A percentile compares a stretch with the other conserved stretches of the same genome.
These are phyloP conservation scores for Orius insidiosus DNA, from an alignment of 1,140 invertebrate genomes.

Conservation along the genomic window DNA sequence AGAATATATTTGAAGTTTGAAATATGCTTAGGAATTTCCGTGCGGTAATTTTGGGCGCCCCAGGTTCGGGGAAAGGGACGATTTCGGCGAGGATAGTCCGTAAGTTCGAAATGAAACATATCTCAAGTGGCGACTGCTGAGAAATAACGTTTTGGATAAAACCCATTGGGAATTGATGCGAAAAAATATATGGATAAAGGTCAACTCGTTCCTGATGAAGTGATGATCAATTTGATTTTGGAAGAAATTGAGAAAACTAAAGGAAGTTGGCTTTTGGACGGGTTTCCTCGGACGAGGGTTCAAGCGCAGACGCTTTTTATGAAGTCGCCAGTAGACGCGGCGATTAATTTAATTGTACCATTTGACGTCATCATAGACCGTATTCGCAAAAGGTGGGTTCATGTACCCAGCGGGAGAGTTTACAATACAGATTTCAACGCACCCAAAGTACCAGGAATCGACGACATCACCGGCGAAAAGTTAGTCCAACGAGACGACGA, in stretches of 20 bases:
- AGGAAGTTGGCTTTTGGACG: constrained; percentile 2
- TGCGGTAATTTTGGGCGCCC: no score
- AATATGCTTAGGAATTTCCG: no score
- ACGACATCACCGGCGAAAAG: constrained; percentile 78
- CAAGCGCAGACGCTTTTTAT: constrained; percentile 49
- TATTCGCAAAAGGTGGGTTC: constrained; percentile 39
- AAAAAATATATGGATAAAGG: constrained; percentile 23
- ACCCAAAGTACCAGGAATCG: constrained; percentile 56
- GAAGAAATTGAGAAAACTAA: constrained; percentile 46
- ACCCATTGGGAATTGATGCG: constrained; percentile 26
- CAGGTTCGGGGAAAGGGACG: constrained; percentile 17
- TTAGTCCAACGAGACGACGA: constrained; percentile 76
- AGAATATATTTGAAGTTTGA: no score
- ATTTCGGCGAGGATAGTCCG: constrained; percentile 12
- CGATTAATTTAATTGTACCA: constrained; percentile 73
- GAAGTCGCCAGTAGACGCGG: constrained; percentile 39
- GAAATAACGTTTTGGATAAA: constrained; percentile 1
- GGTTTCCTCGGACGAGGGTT: constrained; percentile 67
- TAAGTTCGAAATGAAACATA: constrained; percentile 14
- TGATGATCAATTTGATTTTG: constrained; percentile 65
- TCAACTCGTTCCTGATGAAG: constrained; percentile 67
- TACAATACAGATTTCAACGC: constrained; percentile 87
- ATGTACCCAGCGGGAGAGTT: constrained; percentile 68
- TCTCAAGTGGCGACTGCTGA: constrained; percentile 18
- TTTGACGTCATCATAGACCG: constrained; percentile 69